Evolutionary conservation across 2,797 vertebrate species (phyloP).

Genomic region (Anabas testudineus): DNA sequence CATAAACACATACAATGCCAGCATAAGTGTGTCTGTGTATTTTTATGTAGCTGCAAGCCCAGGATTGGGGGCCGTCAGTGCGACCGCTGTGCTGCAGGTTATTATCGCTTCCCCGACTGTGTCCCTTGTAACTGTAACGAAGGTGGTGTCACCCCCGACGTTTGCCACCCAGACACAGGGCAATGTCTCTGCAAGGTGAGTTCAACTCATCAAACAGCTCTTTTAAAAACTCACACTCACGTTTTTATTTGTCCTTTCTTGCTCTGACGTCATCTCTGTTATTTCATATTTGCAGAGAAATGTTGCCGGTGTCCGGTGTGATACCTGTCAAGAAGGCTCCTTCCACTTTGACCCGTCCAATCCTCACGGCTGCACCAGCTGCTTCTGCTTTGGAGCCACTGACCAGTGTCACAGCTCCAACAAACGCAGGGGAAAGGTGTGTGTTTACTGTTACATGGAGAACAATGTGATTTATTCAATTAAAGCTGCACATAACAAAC

Average conservation of each 20-base stretch:
- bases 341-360: constrained; percentile 91
- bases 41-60: constrained; percentile 88
- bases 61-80: constrained; percentile 89
- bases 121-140: constrained; percentile 86
- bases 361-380: constrained; percentile 89
- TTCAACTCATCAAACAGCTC: not conserved
- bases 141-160: constrained; percentile 82
- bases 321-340: constrained; percentile 86
- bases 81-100: constrained; percentile 89
- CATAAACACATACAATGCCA: not conserved
- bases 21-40: constrained; percentile 19
- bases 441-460: constrained; percentile 36
- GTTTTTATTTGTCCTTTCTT: not conserved
- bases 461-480: constrained; percentile 6
- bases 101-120: constrained; percentile 90
- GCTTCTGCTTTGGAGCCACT: constrained; percentile 93
- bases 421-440: constrained; percentile 91
- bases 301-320: constrained; percentile 87
- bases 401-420: constrained; percentile 87
- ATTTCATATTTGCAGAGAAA: constrained; percentile 85
- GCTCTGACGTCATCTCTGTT: constrained; percentile 19
- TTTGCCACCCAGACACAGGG: constrained; percentile 89
- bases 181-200: constrained; percentile 93
- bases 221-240: not conserved
- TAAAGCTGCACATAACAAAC: constrained; percentile 3